Base-by-base conservation (phyloP, 2,888 invertebrate species). In the Orthosia gothica region DNA sequence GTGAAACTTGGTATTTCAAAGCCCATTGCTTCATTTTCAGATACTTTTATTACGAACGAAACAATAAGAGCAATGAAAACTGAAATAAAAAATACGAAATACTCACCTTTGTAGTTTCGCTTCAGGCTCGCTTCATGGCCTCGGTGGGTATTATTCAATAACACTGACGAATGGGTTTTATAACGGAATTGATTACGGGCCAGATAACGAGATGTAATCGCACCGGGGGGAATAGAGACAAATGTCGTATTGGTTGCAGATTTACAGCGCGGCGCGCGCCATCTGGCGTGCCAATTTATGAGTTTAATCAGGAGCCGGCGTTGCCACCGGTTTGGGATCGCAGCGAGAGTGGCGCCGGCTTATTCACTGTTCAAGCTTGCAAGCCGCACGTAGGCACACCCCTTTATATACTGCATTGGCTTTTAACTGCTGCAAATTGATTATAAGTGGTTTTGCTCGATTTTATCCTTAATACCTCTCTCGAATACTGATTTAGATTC, bases 281-380 rank as follows among this genome's bases (percentile, higher is more conserved):
- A 95, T 94, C 95, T 96, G 96, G 94, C 93, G 93, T 89, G 85
- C 90, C 92, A 94, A 96, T 96, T 96, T 96, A 96, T 95, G 95
- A 95, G 92, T 95, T n/a, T 96, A 96, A 96, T 96, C 95, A 95
- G 93, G 87, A 85, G 83, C 82, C 83, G 76, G 86, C 83, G 81
- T 80, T 84, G 85, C 84, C 84, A 81, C 78, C 79, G 87, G 81
- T 88, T 87, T 82, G 82, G 76, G 84, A 82, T 86, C 86, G 81
- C 76, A 82, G 73, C 76, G 86, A 74, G 77, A 82, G 82, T 75
- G 79, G 83, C 81, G 76, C 69, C 79, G 69, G 80, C 79, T 84
- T 80, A 80, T 86, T 87, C 86, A 71, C 84, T 81, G 82, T 84
- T 87, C 81, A 71, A 76, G 79, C 68, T 85, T 81, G 72, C 74